Evolutionary conservation across 2,888 invertebrate genomes (phyloP).

Genomic region (Acleris literana): DNA sequence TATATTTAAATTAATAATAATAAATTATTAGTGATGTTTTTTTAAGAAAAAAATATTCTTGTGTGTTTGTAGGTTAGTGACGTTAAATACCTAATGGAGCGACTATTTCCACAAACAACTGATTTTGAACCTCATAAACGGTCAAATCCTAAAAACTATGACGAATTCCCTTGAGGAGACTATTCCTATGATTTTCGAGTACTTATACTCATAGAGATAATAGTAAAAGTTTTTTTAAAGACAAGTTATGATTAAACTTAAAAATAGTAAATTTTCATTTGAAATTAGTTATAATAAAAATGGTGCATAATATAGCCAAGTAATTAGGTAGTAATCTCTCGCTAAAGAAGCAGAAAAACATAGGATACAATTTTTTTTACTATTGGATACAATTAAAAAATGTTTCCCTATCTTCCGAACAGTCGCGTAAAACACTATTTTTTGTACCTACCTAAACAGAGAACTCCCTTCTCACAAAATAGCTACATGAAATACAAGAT

Average conservation of each 20-base stretch:
- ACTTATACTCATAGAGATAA: constrained; percentile 43
- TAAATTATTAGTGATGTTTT: neutral
- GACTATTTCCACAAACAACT: constrained; percentile 38
- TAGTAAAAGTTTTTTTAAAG: constrained; percentile 24
- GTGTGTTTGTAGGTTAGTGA: constrained; percentile 41
- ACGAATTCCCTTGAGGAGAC: constrained; percentile 57
- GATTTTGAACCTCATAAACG: constrained; percentile 40
- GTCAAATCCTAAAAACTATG: constrained; percentile 53
- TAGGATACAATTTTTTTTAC: too few species aligned
- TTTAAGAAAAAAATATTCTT: constrained; percentile 43
- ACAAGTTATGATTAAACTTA: constrained; percentile 4
- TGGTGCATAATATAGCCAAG: neutral
- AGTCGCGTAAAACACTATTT: too few species aligned
- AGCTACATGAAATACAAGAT: neutral
- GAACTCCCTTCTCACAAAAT: too few species aligned
- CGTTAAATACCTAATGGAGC: neutral
- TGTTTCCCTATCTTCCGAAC: too few species aligned
- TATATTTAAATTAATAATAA: too few species aligned
- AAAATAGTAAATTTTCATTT: neutral
- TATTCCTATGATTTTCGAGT: constrained; percentile 55
- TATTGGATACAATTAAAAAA: too few species aligned
- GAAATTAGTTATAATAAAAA: neutral
- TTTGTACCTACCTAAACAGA: neutral
- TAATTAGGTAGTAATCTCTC: too few species aligned
- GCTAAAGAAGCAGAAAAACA: too few species aligned